Evolutionary conservation across 2,888 invertebrate genomes (phyloP).

Genomic region (Clitarchus hookeri): DNA sequence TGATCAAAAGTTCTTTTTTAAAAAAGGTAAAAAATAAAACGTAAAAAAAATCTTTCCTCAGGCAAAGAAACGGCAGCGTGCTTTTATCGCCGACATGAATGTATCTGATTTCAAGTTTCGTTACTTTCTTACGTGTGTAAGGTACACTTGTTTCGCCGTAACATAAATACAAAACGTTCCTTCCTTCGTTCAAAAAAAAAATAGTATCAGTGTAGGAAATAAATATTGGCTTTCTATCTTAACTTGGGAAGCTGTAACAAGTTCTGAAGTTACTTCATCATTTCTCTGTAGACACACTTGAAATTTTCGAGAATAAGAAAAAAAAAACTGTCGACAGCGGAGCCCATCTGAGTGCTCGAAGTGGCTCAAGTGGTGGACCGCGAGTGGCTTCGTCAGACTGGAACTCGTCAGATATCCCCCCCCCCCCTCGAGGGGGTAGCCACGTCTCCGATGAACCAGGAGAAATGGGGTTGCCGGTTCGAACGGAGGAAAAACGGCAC

Average conservation of each 20-base stretch:
- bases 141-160: too few relatives aligned
- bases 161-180: too few relatives aligned
- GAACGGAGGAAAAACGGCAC: not conserved
- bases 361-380: not conserved
- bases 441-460: not conserved
- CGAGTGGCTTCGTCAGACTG: not conserved
- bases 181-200: not conserved
- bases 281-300: constrained; percentile 3
- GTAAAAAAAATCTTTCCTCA: too few relatives aligned
- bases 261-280: not conserved
- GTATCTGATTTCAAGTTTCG: too few relatives aligned
- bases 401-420: not conserved
- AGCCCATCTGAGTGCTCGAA: not conserved
- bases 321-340: constrained; percentile 14
- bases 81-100: too few relatives aligned
- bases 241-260: not conserved
- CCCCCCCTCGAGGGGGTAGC: not conserved
- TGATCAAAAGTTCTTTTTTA: too few relatives aligned
- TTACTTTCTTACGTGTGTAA: too few relatives aligned
- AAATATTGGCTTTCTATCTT: not conserved
- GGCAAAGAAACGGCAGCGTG: too few relatives aligned
- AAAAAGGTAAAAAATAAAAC: too few relatives aligned
- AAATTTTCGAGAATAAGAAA: not conserved
- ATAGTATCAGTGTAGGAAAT: not conserved
- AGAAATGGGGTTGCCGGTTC: not conserved